Conservation (phyloP, 2,888 invertebrate species). For the Chesias legatella region DNA sequence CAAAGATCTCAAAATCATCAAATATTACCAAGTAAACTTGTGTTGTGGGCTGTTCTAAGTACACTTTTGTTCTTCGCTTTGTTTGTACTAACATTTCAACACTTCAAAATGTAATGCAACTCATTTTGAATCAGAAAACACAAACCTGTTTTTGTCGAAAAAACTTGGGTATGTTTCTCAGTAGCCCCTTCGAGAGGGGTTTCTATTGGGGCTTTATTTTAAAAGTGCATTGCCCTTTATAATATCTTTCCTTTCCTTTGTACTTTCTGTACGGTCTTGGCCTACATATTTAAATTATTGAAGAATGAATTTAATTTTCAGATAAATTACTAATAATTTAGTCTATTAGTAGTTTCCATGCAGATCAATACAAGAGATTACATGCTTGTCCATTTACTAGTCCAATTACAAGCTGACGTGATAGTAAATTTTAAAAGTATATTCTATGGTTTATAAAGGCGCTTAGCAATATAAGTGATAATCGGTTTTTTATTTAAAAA, state of each 20-base stretch:
- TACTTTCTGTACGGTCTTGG: not conserved
- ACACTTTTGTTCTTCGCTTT: slow-evolving; percentile 10
- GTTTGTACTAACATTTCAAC: slow-evolving; percentile 19
- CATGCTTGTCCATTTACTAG: no score
- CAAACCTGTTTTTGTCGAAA: slow-evolving; percentile 16
- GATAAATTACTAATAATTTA: no score
- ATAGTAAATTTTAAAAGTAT: no score
- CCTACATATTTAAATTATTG: no score
- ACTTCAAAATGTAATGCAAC: slow-evolving; percentile 17
- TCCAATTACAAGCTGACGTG: no score
- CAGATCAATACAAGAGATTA: no score
- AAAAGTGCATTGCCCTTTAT: slow-evolving; percentile 23
- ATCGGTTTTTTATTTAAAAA: no score
- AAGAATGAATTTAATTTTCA: no score
- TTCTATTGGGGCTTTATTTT: slow-evolving; percentile 21
- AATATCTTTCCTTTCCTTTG: slow-evolving; percentile 6
- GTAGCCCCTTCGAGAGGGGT: slow-evolving; percentile 19
- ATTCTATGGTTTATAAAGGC: no score
- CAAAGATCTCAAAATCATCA: no score
- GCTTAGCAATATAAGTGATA: no score
- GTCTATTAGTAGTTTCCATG: no score
- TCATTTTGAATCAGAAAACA: slow-evolving; percentile 17
- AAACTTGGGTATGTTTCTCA: slow-evolving; percentile 13
- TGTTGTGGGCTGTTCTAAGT: slow-evolving; percentile 8
- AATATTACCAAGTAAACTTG: not conserved